A percentile compares a stretch with the other conserved stretches of the same genome.
Conservation (phyloP, 2,113 vertebrate species). For the Malurus melanocephalus region DNA sequence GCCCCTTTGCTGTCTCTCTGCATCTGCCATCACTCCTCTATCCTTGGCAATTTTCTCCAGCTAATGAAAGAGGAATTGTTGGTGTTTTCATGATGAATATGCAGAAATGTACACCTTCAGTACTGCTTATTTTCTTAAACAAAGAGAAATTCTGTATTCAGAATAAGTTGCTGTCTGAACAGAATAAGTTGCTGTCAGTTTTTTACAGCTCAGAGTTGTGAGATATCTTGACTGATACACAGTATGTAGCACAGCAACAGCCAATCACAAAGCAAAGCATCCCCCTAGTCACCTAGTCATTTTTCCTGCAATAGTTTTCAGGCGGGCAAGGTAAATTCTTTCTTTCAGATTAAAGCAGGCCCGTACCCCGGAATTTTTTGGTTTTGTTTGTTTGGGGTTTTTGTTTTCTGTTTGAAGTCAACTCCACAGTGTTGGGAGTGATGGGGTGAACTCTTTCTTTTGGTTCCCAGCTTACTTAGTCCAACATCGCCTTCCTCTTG, state of each 20-base stretch:
- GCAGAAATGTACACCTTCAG: background rate
- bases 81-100: background rate
- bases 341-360: background rate
- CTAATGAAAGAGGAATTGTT: background rate
- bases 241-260: background rate
- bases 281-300: background rate
- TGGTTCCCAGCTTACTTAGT: conserved; percentile 75
- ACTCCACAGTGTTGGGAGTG: background rate
- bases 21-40: background rate
- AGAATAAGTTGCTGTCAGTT: background rate
- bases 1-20: background rate
- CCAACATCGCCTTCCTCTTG: conserved; percentile 80
- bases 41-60: background rate
- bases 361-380: background rate
- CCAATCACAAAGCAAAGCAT: background rate
- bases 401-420: background rate
- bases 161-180: background rate
- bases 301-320: background rate
- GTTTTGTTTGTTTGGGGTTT: too few species aligned
- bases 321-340: background rate
- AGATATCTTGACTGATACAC: background rate
- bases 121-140: background rate
- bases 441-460: background rate
- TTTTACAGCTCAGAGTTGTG: background rate
- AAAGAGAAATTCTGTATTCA: background rate